Percentiles rank a stretch among this genome's conserved stretches.
Conservation (phyloP, 2,888 invertebrate genomes). For the Psylliodes chrysocephalus region DNA sequence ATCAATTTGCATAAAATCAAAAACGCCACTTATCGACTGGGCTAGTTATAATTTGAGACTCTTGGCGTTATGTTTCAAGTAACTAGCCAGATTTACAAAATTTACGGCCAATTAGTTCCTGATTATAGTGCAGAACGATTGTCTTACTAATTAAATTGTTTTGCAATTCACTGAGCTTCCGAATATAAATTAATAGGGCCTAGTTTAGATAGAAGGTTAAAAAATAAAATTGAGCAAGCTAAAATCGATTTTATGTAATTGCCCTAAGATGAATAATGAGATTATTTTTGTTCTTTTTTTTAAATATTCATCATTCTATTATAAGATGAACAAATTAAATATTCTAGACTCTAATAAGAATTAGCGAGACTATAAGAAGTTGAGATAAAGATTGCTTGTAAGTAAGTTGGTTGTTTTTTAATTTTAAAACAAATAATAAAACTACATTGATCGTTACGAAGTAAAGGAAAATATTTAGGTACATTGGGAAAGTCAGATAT, state of each 20-base stretch:
- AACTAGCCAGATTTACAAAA: conserved; percentile 16
- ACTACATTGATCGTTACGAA: too few relatives aligned
- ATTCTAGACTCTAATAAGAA: too few relatives aligned
- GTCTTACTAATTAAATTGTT: conserved; percentile 18
- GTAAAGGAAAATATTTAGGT: too few relatives aligned
- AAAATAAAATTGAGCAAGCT: background rate
- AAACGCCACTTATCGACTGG: too few relatives aligned
- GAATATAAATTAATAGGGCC: conserved; percentile 10
- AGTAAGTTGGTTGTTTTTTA: too few relatives aligned
- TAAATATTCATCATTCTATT: background rate
- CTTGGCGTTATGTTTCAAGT: background rate
- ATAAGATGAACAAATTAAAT: too few relatives aligned
- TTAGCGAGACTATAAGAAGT: too few relatives aligned
- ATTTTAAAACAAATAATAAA: too few relatives aligned
- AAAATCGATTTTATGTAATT: conserved; percentile 5
- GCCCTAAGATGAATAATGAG: background rate
- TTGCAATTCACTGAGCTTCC: conserved; percentile 16
- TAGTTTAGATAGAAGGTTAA: background rate
- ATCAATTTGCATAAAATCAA: too few relatives aligned
- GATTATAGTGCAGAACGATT: conserved; percentile 10
- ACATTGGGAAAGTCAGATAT: too few relatives aligned
- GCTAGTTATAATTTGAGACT: too few relatives aligned
- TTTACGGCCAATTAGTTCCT: conserved; percentile 12
- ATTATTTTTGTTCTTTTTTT: background rate
- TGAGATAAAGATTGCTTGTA: too few relatives aligned